These are phyloP conservation scores for Pithecia hirsuta DNA, from an alignment of 2,797 vertebrate species.

Conservation along the genomic window DNA sequence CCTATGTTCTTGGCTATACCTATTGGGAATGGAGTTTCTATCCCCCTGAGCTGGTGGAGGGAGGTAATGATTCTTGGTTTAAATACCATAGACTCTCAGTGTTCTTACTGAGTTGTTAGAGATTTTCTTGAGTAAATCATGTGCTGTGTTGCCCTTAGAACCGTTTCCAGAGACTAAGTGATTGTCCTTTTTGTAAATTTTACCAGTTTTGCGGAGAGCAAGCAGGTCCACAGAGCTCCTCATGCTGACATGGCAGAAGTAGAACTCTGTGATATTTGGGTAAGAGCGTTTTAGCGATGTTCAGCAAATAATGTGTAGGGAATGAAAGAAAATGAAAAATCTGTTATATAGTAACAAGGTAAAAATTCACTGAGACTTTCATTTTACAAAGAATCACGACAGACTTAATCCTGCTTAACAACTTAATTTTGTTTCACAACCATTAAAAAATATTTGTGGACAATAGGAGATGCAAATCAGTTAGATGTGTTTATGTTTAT, in stretches of 20 bases:
- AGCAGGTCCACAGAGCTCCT: not conserved
- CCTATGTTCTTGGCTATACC: not conserved
- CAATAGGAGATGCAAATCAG: not conserved
- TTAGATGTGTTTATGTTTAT: not conserved
- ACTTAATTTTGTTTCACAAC: slow-evolving; percentile 35
- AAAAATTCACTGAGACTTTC: slow-evolving; percentile 19
- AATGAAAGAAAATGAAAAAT: slow-evolving; percentile 35
- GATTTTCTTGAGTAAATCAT: slow-evolving; percentile 26
- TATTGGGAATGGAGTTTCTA: not conserved
- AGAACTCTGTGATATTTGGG: not conserved
- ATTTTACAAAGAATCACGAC: slow-evolving; percentile 8
- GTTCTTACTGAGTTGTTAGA: not conserved
- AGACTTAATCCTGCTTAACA: not conserved
- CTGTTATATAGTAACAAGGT: not conserved
- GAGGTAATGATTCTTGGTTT: not conserved
- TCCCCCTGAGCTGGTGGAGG: not conserved
- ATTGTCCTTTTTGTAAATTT: not conserved
- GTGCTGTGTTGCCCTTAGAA: not conserved
- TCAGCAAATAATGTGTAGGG: not conserved
- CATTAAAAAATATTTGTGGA: not conserved
- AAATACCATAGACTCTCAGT: not conserved
- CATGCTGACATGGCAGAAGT: not conserved
- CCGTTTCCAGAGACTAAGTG: not conserved
- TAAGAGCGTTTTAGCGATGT: slow-evolving; percentile 37
- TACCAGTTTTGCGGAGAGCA: not conserved